Evolutionary conservation across 64 coral and sea anemone genomes (phyloP).

Genomic region (Actinia tenebrosa): DNA sequence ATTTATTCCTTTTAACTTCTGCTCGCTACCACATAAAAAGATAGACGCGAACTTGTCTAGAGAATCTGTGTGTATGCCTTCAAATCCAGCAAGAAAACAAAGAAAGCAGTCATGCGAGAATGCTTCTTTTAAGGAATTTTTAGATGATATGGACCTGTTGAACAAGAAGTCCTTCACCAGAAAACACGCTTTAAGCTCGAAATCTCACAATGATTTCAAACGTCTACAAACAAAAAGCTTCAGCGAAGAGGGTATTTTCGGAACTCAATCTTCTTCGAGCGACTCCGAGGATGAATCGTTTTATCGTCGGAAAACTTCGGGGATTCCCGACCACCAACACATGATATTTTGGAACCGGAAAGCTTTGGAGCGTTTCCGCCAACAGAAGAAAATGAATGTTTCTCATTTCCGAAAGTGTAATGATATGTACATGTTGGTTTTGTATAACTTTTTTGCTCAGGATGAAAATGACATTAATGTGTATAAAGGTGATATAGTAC

Average conservation of each 20-base stretch:
- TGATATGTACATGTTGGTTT: conserved; percentile 28
- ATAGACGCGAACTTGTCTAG: background rate
- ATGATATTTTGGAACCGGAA: conserved; percentile 17
- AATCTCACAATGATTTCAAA: background rate
- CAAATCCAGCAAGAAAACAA: background rate
- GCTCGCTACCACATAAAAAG: conserved; percentile 51
- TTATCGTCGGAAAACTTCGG: conserved; percentile 7
- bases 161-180: background rate
- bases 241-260: background rate
- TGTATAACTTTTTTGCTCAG: conserved; percentile 73
- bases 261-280: background rate
- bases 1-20: conserved; percentile 84
- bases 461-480: conserved; percentile 73
- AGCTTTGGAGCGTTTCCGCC: background rate
- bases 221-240: background rate
- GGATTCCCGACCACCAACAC: background rate
- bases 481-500: conserved; percentile 56
- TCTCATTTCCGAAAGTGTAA: conserved; percentile 1
- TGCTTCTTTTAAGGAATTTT: conserved; percentile 4
- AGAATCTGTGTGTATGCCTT: background rate
- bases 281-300: background rate
- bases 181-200: background rate
- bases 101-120: background rate
- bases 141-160: background rate
- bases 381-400: background rate